A percentile compares a stretch with the other conserved stretches of the same genome.
Evolutionary conservation across 2,113 vertebrate species (phyloP).

Genomic region (Rana temporaria): DNA sequence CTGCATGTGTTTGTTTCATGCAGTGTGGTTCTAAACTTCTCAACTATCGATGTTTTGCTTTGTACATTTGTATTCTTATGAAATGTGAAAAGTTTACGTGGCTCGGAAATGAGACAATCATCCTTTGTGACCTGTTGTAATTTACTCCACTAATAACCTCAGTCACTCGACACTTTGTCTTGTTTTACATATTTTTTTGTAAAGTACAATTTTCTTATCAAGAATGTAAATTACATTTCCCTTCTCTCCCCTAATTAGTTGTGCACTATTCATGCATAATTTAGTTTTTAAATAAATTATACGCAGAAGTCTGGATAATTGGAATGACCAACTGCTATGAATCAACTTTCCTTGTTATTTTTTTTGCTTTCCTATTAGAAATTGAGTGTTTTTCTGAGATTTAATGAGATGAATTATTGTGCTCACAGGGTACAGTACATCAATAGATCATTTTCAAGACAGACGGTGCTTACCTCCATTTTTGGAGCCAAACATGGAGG

Average conservation of each 20-base stretch:
- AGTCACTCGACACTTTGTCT: conserved; percentile 14
- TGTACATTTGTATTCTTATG: too few species aligned
- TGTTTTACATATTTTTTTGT: conserved; percentile 46
- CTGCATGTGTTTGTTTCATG: too few species aligned
- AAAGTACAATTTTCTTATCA: conserved; percentile 51
- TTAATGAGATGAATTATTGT: conserved; percentile 45
- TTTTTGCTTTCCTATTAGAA: conserved; percentile 34
- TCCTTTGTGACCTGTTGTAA: conserved; percentile 14
- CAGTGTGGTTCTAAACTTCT: too few species aligned
- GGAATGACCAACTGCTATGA: conserved; percentile 51
- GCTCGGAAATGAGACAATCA: not conserved
- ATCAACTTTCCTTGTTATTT: conserved; percentile 30
- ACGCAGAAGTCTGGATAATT: conserved; percentile 52
- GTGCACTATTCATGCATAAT: conserved; percentile 48
- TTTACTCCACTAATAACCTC: conserved; percentile 20
- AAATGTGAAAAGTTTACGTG: not conserved
- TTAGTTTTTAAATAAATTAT: conserved; percentile 48
- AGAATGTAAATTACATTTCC: conserved; percentile 50
- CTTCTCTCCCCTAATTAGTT: conserved; percentile 31
- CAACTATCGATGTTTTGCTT: too few species aligned
- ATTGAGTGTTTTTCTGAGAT: conserved; percentile 25
- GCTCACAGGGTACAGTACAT: not conserved
- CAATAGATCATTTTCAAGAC: conserved; percentile 20
- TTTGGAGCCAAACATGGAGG: not conserved
- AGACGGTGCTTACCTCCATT: not conserved